A percentile compares a stretch with the other conserved stretches of the same genome.
Evolutionary conservation across 2,797 vertebrate species (phyloP).

Genomic region (Aplochiton taeniatus): DNA sequence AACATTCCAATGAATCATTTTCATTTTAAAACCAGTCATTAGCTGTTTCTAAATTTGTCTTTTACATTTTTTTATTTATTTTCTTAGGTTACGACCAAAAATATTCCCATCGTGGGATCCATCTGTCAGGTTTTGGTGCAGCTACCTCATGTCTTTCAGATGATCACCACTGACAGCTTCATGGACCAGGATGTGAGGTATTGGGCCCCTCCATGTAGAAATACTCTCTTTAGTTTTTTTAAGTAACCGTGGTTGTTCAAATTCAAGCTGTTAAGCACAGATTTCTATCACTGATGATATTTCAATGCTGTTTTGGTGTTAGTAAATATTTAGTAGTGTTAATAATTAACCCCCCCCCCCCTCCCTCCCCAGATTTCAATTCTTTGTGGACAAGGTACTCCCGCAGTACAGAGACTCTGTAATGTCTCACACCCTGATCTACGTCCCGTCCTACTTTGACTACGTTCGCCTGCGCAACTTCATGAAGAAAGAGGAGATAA

Average conservation of each 20-base stretch:
- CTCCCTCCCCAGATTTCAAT: constrained; percentile 82
- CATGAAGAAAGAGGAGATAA: constrained; percentile 91
- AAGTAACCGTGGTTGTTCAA: too few relatives aligned
- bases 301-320: not conserved
- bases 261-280: not conserved
- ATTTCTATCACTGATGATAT: not conserved
- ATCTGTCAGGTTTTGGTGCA: constrained; percentile 92
- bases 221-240: not conserved
- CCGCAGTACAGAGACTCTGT: constrained; percentile 93
- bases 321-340: too few relatives aligned
- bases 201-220: constrained; percentile 4
- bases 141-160: constrained; percentile 94
- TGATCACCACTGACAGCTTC: constrained; percentile 80
- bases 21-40: not conserved
- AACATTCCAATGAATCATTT: constrained; percentile 18
- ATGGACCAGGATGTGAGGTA: constrained; percentile 87
- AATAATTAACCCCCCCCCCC: too few relatives aligned
- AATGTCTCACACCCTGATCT: constrained; percentile 95
- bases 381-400: constrained; percentile 88
- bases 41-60: not conserved
- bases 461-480: constrained; percentile 92
- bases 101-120: constrained; percentile 80
- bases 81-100: constrained; percentile 81
- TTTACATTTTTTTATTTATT: not conserved
- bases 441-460: constrained; percentile 93